These are phyloP conservation scores for Gopherus flavomarginatus DNA, from an alignment of 2,113 vertebrate genomes.

Conservation along the genomic window DNA sequence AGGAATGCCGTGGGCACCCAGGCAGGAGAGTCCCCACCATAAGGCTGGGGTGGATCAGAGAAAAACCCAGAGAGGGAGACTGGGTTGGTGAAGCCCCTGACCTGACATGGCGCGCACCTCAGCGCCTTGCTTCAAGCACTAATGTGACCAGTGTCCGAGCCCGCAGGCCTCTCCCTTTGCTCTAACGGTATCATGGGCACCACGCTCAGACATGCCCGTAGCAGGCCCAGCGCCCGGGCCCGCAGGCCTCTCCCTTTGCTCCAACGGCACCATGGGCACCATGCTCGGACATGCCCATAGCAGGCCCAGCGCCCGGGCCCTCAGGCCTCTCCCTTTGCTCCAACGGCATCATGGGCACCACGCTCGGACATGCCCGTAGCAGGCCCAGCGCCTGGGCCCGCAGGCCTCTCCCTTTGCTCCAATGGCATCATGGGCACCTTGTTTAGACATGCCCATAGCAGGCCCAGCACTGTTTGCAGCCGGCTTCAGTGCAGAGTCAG, in stretches of 20 bases:
- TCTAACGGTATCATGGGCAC: neutral
- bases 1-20: neutral
- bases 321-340: neutral
- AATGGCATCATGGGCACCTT: neutral
- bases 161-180: neutral
- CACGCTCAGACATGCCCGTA: neutral
- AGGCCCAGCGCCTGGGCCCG: neutral
- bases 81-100: no score
- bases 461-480: neutral
- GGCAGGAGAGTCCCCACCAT: no score
- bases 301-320: neutral
- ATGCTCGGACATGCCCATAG: fast-evolving
- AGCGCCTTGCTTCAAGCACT: neutral
- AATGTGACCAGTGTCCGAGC: neutral
- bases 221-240: neutral
- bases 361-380: neutral
- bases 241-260: neutral
- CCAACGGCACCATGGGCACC: neutral
- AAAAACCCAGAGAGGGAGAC: no score
- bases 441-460: neutral
- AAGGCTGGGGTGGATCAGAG: no score
- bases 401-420: neutral
- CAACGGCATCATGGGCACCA: neutral
- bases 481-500: neutral
- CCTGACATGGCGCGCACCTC: neutral